These are phyloP conservation scores for Silurus asotus DNA, from an alignment of 2,113 vertebrate species.

Conservation along the genomic window DNA sequence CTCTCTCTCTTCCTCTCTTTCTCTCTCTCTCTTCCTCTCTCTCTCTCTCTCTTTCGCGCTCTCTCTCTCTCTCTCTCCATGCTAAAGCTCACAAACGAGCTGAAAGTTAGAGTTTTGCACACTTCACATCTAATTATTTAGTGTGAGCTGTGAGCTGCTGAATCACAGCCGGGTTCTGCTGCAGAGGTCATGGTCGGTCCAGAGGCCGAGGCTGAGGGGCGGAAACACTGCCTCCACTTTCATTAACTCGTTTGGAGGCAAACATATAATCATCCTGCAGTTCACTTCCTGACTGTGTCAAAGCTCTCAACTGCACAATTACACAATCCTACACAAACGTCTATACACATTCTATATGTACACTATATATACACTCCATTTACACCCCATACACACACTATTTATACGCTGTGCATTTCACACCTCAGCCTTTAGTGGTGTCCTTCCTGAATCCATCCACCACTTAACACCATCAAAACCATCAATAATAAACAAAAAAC, in stretches of 20 bases:
- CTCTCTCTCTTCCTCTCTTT: too few species aligned
- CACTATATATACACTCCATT: neutral
- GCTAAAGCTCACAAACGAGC: neutral
- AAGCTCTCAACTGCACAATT: neutral
- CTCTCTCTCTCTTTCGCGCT: neutral
- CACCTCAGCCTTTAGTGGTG: too few species aligned
- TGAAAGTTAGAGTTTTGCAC: neutral
- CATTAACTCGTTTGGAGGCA: conserved; percentile 5
- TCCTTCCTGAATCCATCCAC: too few species aligned
- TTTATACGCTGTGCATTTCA: too few species aligned
- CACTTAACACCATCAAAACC: too few species aligned
- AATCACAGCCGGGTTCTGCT: neutral
- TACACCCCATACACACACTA: neutral
- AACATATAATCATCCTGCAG: neutral
- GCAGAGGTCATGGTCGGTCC: conserved; percentile 6
- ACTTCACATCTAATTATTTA: conserved; percentile 20
- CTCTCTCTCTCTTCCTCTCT: too few species aligned
- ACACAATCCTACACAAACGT: conserved; percentile 15
- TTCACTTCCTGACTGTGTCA: neutral
- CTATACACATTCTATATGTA: neutral
- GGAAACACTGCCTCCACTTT: conserved; percentile 4
- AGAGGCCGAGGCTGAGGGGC: conserved; percentile 4
- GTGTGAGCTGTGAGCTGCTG: neutral
- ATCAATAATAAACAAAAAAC: too few species aligned
- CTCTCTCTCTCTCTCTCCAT: neutral